These are phyloP conservation scores for Callosobruchus maculatus DNA, from an alignment of 2,888 invertebrate species.

Conservation along the genomic window DNA sequence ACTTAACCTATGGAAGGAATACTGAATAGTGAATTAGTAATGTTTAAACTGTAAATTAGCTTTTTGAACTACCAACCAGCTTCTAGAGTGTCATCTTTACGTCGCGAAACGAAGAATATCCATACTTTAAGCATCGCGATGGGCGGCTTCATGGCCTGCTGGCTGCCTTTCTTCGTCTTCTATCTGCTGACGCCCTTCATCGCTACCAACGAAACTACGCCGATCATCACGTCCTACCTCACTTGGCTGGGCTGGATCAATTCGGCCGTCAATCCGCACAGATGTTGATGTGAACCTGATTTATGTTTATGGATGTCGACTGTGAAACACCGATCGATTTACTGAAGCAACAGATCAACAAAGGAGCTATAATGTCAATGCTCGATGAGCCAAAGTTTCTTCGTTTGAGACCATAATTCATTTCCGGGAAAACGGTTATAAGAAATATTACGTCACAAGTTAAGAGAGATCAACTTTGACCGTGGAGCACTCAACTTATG, in stretches of 20 bases:
- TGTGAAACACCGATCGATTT: too few relatives aligned
- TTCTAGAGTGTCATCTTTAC: constrained; percentile 63
- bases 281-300: constrained; percentile 85
- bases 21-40: too few relatives aligned
- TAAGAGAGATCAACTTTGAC: too few relatives aligned
- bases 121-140: constrained; percentile 84
- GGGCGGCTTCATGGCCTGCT: constrained; percentile 83
- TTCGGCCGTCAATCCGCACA: constrained; percentile 86
- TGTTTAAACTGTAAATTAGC: too few relatives aligned
- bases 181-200: constrained; percentile 80
- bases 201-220: constrained; percentile 54
- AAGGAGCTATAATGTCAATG: too few relatives aligned
- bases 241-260: constrained; percentile 91
- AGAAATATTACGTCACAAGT: too few relatives aligned
- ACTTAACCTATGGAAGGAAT: too few relatives aligned
- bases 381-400: too few relatives aligned
- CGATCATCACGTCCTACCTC: constrained; percentile 66
- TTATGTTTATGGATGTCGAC: constrained; percentile 85
- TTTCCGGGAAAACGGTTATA: too few relatives aligned
- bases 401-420: too few relatives aligned
- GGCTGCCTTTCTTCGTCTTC: constrained; percentile 83
- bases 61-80: constrained; percentile 53
- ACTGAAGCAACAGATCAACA: too few relatives aligned
- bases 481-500: too few relatives aligned
- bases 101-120: constrained; percentile 83